Conservation (phyloP, 2,113 vertebrate species). For the Notothenia rossii region DNA sequence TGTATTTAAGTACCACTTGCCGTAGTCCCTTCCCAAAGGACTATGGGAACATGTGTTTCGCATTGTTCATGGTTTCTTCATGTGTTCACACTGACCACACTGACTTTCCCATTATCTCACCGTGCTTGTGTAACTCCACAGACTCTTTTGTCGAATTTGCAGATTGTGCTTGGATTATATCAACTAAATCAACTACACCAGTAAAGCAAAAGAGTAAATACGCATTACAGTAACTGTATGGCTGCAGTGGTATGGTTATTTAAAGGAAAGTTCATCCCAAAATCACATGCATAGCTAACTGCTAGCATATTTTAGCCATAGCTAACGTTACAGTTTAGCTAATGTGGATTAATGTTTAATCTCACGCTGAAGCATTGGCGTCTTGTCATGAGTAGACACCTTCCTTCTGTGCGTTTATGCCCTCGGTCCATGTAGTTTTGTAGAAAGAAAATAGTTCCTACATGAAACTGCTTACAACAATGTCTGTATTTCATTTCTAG, state of each 20-base stretch:
- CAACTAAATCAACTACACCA: slow-evolving; percentile 6
- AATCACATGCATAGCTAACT: too few relatives aligned
- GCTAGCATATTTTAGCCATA: too few relatives aligned
- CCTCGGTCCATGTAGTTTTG: too few relatives aligned
- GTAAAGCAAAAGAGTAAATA: slow-evolving; percentile 2
- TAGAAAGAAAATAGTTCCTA: too few relatives aligned
- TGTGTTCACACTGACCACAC: slow-evolving; percentile 49
- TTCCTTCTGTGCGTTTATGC: too few relatives aligned
- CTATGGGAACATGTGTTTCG: slow-evolving; percentile 70
- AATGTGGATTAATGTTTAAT: too few relatives aligned
- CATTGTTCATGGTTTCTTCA: slow-evolving; percentile 56
- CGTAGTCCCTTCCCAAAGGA: slow-evolving; percentile 15
- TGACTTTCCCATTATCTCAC: slow-evolving; percentile 51
- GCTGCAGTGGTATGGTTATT: background rate
- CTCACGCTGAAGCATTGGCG: too few relatives aligned
- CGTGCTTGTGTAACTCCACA: background rate
- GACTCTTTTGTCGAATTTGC: slow-evolving; percentile 1
- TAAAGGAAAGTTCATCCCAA: background rate
- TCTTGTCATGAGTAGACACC: too few relatives aligned
- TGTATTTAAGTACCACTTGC: slow-evolving; percentile 56
- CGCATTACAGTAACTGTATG: background rate
- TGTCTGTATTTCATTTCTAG: too few relatives aligned
- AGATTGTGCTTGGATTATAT: slow-evolving; percentile 13
- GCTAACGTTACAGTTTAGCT: too few relatives aligned
- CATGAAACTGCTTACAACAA: too few relatives aligned